Evolutionary conservation across 2,113 vertebrate genomes (phyloP), one percentile per base, ranked within the genome.

Genomic region (Gnathonemus echidnorhynchus): DNA sequence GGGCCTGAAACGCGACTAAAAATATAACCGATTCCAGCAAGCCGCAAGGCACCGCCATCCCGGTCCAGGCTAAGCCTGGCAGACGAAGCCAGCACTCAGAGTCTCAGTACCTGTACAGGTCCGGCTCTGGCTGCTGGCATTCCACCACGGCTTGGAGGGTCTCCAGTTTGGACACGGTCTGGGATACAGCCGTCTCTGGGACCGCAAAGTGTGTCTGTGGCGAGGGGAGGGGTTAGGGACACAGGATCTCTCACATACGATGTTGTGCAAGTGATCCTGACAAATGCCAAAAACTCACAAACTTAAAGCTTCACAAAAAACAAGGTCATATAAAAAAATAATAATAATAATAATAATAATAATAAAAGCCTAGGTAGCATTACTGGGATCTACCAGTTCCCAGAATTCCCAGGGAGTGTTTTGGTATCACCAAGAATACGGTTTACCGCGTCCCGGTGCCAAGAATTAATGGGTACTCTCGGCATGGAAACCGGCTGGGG

Each of bases 81-180:
- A 42, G 39, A 46, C 5, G 62, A 74, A 8, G 50, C 11, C 17
- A 48, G 21, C 56, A 3, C 24, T 62, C 7, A 21, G 19, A 2
- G 58, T 45, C 52, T 42, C 21, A n/a, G 88, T 95, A 99, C 98
- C 97, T 99, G 96, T 99, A 99, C 0, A 99, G 94, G 93, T 99
- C 98, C 49, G 98, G 96, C 91, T 99, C 98, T 31, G 98, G 98
- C 92, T 99, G 98, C 90, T 99, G 98, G 93, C 98, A 99, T 94
- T 99, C 98, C 94, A 99, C 96, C 90, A 99, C 97, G 74, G 98
- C 98, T 90, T 97, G 93, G 70, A 99, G 95, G 84, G 96, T 94
- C 92, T 99, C 98, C 94, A 99, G 96, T 74, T 95, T 97, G 92
- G 97, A 95, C 93, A 98, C 98, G 0, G 97, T 97, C 92, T 98